Percentiles rank a stretch among this genome's conserved stretches.
Evolutionary conservation across 2,797 vertebrate species (phyloP).

Genomic region (Epinephelus awoara): DNA sequence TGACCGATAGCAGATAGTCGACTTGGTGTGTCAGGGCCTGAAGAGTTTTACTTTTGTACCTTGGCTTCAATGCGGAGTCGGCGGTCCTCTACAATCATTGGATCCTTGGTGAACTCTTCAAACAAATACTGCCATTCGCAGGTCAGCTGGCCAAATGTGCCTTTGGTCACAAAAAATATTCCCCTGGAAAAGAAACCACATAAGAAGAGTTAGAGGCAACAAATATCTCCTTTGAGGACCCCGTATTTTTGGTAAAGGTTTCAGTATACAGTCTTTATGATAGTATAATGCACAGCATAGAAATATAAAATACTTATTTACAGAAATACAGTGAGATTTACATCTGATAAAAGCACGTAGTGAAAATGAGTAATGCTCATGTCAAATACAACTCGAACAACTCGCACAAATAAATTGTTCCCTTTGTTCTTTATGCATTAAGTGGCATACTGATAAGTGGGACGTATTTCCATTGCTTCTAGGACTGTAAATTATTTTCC

Average conservation of each 20-base stretch:
- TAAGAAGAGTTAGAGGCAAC: background rate
- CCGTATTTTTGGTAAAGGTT: background rate
- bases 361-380: background rate
- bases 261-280: background rate
- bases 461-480: no score
- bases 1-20: no score
- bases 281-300: no score
- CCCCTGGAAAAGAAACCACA: constrained; percentile 83
- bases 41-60: constrained; percentile 77
- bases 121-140: constrained; percentile 98
- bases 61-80: constrained; percentile 97
- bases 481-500: no score
- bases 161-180: constrained; percentile 96
- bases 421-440: no score
- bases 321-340: no score
- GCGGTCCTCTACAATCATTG: constrained; percentile 91
- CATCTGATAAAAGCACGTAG: no score
- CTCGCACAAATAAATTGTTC: no score
- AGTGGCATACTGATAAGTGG: no score
- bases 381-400: background rate
- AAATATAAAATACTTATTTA: no score
- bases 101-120: constrained; percentile 97
- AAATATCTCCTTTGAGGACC: background rate
- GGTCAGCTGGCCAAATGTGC: constrained; percentile 96
- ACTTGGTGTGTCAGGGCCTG: no score